Base-by-base conservation (phyloP, 2,113 vertebrate genomes). In the Rhagologus leucostigma region DNA sequence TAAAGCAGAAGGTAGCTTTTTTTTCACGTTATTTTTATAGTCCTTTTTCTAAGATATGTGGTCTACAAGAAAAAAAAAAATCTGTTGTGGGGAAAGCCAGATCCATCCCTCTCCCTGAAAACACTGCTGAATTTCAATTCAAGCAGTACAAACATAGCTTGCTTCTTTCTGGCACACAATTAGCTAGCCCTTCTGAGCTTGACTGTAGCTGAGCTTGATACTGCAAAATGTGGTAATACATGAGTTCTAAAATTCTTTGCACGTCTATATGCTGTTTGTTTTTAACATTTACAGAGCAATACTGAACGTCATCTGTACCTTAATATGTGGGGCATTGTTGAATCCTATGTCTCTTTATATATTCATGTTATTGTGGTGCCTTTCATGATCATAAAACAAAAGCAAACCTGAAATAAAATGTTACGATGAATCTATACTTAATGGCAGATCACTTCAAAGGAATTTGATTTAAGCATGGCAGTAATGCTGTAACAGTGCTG, bases 321-420 rank as follows among this genome's bases (percentile, higher is more conserved):
- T 67, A 19, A 18, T 57, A 4, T 18, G 13, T 64, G 35, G 86
- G n/a, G 23, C 47, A 19, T 52, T 77, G 26, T 56, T 76, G 37
- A 84, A 76, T 83, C 62, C 15, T 59, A 0, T 53, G 22, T 55
- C 16, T 89, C 23, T 74, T 78, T 77, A 37, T 44, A 33, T 27
- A 27, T 33, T 37, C 24, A 11, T 9, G 32, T 77, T 77, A 27
- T 37, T 90, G 39, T 71, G 53, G 27, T 24, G 14, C 59, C 50
- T 29, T 89, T 87, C 46, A 27, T 50, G 42, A 78, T 55, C 52
- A 63, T 77, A 73, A 90, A 87, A 52, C 22, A 56, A 59, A 65
- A 94, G 47, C n/a, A 89, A 90, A 88, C 27, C 52, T 67, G 80
- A 81, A 95, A 84, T 86, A 86, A 86, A 60, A 74, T 86, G 42